These are phyloP conservation scores for Simalia tracyae DNA, from an alignment of 2,797 vertebrate genomes.

Conservation along the genomic window DNA sequence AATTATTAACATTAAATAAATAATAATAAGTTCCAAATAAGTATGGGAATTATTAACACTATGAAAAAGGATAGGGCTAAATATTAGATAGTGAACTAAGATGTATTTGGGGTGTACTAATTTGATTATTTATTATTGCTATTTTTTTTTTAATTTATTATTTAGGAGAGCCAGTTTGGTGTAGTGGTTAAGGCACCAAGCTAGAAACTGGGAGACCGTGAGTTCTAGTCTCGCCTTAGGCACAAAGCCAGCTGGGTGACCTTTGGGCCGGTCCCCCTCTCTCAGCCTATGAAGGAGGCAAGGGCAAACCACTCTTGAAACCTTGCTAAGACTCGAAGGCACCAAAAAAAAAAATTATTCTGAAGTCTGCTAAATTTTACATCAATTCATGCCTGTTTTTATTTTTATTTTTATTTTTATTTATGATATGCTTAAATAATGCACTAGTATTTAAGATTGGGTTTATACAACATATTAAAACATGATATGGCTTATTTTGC, in stretches of 20 bases:
- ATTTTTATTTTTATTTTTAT: not conserved
- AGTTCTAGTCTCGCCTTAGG: no score
- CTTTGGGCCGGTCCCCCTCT: no score
- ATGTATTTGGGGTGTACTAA: not conserved
- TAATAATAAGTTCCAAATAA: not conserved
- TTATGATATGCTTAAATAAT: not conserved
- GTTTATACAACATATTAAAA: not conserved
- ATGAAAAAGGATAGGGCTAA: not conserved
- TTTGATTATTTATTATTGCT: not conserved
- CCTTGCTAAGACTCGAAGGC: no score
- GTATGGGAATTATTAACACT: not conserved
- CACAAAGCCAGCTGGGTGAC: no score
- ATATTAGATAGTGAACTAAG: not conserved
- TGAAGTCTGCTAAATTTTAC: not conserved
- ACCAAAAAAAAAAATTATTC: no score
- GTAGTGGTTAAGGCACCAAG: no score
- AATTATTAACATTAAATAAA: not conserved
- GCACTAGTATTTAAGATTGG: not conserved
- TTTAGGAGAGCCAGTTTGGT: no score
- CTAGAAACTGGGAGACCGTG: no score
- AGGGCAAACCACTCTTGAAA: no score
- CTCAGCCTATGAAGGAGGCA: no score
- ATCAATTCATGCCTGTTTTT: not conserved
- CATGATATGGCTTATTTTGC: not conserved
- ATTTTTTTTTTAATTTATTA: no score